phyloP scores from a whole-genome alignment of 2,113 vertebrate species.

The Cranoglanis bouderius region DNA sequence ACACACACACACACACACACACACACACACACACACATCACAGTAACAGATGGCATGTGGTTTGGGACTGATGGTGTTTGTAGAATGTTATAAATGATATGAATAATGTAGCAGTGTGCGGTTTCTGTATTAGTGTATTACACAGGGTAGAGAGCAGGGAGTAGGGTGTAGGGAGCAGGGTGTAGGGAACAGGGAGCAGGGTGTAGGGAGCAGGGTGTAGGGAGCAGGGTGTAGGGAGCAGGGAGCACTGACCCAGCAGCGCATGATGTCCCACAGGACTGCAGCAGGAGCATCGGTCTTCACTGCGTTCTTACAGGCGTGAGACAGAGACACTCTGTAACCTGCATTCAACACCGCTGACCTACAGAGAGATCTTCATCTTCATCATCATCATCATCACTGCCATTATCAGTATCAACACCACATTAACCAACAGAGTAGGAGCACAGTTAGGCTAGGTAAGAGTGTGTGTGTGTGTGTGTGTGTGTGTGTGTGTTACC shows the following conservation, averaged over 20 bases:
- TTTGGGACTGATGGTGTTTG: not conserved
- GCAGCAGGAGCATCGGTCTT: slow-evolving; percentile 81
- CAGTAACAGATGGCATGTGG: not conserved
- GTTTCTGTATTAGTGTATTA: not conserved
- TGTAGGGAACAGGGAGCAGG: not conserved
- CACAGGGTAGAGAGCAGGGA: not conserved
- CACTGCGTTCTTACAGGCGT: slow-evolving; percentile 86
- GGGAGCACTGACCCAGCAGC: slow-evolving; percentile 82
- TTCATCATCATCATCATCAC: not conserved
- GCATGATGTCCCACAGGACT: slow-evolving; percentile 88
- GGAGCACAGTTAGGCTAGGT: not conserved
- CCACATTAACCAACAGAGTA: not conserved
- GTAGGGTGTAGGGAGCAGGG: not conserved
- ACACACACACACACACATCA: slow-evolving; percentile 7
- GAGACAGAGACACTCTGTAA: slow-evolving; percentile 86
- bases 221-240: not conserved
- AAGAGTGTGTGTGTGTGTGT: not conserved
- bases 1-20: slow-evolving; percentile 23
- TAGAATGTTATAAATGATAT: not conserved
- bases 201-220: not conserved
- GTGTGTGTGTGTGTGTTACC: slow-evolving; percentile 64
- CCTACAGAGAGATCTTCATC: slow-evolving; percentile 62
- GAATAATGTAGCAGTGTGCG: not conserved
- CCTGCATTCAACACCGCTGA: slow-evolving; percentile 88
- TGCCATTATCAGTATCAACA: not conserved